phyloP scores from a whole-genome alignment of 2,888 invertebrate species.

The Mechanitis mazaeus region DNA sequence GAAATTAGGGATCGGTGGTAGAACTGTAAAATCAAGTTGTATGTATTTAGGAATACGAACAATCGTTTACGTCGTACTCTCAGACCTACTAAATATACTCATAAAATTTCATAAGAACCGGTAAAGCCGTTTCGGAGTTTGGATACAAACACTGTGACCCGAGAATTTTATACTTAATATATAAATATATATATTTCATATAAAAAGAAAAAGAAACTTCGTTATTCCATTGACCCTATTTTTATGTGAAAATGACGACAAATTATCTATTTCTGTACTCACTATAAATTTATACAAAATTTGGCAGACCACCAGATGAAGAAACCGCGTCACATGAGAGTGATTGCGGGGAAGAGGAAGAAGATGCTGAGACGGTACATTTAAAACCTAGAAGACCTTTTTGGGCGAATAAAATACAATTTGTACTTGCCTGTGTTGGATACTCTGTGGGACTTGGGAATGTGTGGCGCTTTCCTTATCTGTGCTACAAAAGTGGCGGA shows the following conservation, averaged over 20 bases:
- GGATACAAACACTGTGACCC: too few species aligned
- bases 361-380: conserved; percentile 81
- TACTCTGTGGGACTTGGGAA: conserved; percentile 93
- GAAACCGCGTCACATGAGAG: conserved; percentile 86
- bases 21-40: too few species aligned
- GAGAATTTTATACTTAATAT: too few species aligned
- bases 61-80: too few species aligned
- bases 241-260: neutral
- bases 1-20: too few species aligned
- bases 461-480: conserved; percentile 94
- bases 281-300: conserved; percentile 7
- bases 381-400: conserved; percentile 87
- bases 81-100: too few species aligned
- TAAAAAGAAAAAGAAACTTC: neutral
- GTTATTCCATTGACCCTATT: neutral
- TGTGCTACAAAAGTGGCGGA: conserved; percentile 93
- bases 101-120: too few species aligned
- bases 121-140: too few species aligned
- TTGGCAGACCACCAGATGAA: conserved; percentile 82
- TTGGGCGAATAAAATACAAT: conserved; percentile 93
- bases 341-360: conserved; percentile 83
- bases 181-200: too few species aligned
- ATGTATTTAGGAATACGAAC: too few species aligned
- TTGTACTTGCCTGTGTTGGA: conserved; percentile 91
- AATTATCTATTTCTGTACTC: conserved; percentile 5